Conservation (phyloP, 2,888 invertebrate genomes). For the Lepidocyrtoides sp. region DNA sequence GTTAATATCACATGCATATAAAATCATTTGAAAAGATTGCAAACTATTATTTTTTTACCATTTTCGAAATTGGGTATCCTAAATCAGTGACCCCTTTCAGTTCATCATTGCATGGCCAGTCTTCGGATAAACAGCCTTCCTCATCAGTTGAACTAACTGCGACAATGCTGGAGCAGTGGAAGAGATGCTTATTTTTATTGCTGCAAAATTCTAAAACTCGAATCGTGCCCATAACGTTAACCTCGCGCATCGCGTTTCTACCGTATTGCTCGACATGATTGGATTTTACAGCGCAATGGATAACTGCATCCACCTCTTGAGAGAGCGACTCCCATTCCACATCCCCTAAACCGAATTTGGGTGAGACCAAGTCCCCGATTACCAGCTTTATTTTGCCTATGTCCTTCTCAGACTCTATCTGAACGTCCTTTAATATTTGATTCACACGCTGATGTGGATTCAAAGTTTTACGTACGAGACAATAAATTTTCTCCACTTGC, state of each 20-base stretch:
- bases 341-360: constrained; percentile 60
- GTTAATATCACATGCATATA: too few relatives aligned
- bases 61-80: constrained; percentile 78
- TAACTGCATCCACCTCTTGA: constrained; percentile 67
- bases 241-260: constrained; percentile 33
- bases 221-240: constrained; percentile 69
- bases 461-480: constrained; percentile 53
- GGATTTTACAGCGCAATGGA: constrained; percentile 79
- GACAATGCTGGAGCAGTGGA: constrained; percentile 72
- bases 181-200: constrained; percentile 54
- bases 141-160: constrained; percentile 36
- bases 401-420: neutral
- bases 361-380: constrained; percentile 59
- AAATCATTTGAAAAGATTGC: too few relatives aligned
- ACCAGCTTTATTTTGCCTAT: constrained; percentile 38
- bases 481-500: constrained; percentile 62
- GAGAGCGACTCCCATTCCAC: constrained; percentile 51
- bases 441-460: constrained; percentile 19
- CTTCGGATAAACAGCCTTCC: constrained; percentile 64
- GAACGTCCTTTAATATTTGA: constrained; percentile 6
- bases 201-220: constrained; percentile 70
- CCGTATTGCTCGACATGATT: constrained; percentile 74
- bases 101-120: constrained; percentile 59
- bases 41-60: too few relatives aligned
- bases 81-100: constrained; percentile 59